Evolutionary conservation across 2,113 vertebrate genomes (phyloP), one percentile per base, ranked within the genome.

Genomic region (Diadophis punctatus): DNA sequence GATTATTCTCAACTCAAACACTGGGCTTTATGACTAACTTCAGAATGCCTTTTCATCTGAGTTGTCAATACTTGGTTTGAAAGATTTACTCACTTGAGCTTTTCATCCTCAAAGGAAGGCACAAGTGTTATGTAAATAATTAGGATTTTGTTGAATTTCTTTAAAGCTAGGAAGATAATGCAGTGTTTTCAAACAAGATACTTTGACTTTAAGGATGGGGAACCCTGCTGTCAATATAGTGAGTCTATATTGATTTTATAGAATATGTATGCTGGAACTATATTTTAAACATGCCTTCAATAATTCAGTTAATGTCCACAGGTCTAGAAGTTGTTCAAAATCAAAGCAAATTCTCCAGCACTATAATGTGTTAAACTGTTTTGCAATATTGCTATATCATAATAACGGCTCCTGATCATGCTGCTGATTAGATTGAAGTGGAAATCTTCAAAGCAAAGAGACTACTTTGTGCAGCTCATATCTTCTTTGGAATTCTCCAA

Each of bases 221-320:
- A 96, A 90, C 92, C 88, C 22, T 94, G 63, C 90, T 95, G 91
- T 90, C 90, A 93, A 93, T 97, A 93, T 96, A 93, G 90, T 96
- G 89, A 46, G 96, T 97, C 94, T 58, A 18, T 96, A 97, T 97
- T 96, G 96, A 97, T 97, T 96, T 96, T 56, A 9, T 94, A 63
- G 52, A 95, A 95, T 93, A 52, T 96, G 94, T 96, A 96, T 97
- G 74, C 93, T 96, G 95, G 88, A 96, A 94, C 0, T 3, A 0
- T 94, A 96, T 94, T 95, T 84, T 80, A 8, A 86, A 48, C 53
- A 85, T 92, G 43, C 84, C 91, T 96, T 91, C 96, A 96, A 93
- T 86, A 88, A 90, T 14, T 94, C 68, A 95, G 90, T 95, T 91
- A 94, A 58, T 90, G 88, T 91, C 88, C 87, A 58, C 87, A 92